Conservation (phyloP, 2,113 vertebrate genomes). For the Mesoclemmys tuberculata region DNA sequence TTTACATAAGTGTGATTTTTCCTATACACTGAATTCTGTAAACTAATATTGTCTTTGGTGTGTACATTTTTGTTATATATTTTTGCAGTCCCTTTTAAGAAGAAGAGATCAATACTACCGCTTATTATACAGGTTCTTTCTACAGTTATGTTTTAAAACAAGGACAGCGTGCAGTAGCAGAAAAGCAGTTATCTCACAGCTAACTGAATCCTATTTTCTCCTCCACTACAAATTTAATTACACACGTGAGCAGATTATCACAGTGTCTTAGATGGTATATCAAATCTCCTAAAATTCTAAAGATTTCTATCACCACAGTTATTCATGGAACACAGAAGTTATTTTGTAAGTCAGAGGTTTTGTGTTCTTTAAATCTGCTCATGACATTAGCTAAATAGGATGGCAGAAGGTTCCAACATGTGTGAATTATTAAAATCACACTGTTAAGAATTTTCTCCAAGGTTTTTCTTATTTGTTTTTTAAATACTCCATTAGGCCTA, state of each 20-base stretch:
- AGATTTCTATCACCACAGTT: not conserved
- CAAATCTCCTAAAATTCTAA: not conserved
- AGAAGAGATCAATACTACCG: not conserved
- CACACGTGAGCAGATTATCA: not conserved
- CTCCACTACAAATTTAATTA: conserved; percentile 44
- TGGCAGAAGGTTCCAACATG: not conserved
- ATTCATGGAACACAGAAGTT: not conserved
- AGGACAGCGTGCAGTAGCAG: not conserved
- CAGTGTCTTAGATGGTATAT: conserved; percentile 21
- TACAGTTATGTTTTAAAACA: not conserved
- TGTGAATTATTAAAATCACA: not conserved
- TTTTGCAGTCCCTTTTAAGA: not conserved
- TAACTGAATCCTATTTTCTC: conserved; percentile 31
- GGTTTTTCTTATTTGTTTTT: not conserved
- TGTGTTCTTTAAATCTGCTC: not conserved
- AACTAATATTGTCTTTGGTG: conserved; percentile 9
- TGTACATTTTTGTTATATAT: not conserved
- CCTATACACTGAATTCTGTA: not conserved
- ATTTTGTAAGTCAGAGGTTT: not conserved
- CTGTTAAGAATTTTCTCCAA: not conserved
- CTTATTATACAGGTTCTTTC: conserved; percentile 16
- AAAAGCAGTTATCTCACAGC: not conserved
- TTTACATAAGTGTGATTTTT: not conserved
- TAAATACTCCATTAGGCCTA: not conserved
- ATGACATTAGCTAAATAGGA: not conserved